phyloP scores from a whole-genome alignment of 2,888 invertebrate species.

The Drosophila histrio region DNA sequence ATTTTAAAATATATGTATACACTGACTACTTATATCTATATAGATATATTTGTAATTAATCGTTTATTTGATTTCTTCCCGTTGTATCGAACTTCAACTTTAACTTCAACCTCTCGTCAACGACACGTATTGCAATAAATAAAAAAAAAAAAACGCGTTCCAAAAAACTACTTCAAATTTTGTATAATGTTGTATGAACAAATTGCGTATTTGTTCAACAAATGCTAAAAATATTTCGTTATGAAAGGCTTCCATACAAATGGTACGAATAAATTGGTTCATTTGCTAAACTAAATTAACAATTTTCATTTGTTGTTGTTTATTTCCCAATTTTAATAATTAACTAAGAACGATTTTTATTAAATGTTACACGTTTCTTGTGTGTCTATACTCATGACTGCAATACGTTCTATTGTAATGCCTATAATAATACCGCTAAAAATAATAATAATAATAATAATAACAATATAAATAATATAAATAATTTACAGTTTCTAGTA shows the following conservation, averaged over 20 bases:
- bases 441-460: conserved; percentile 27
- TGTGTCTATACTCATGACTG: conserved; percentile 54
- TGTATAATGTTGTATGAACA: conserved; percentile 21
- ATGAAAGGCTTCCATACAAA: conserved; percentile 83
- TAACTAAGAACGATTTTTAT: conserved; percentile 34
- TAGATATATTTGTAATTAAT: conserved; percentile 74
- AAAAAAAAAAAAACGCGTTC: conserved; percentile 17
- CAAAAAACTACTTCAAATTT: conserved; percentile 52
- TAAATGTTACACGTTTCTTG: conserved; percentile 66
- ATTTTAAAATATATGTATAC: conserved; percentile 40
- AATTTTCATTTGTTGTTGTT: conserved; percentile 48
- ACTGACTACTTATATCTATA: conserved; percentile 43
- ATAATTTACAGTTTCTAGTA: conserved; percentile 43
- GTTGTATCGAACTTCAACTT: conserved; percentile 65
- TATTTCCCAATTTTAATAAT: conserved; percentile 40
- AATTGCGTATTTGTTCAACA: conserved; percentile 40
- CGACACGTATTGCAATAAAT: conserved; percentile 44
- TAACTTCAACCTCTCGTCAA: conserved; percentile 70
- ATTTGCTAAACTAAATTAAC: conserved; percentile 51
- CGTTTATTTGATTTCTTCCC: conserved; percentile 77
- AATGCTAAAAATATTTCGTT: conserved; percentile 47
- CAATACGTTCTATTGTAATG: conserved; percentile 50
- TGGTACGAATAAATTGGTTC: conserved; percentile 83
- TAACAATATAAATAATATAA: conserved; percentile 37
- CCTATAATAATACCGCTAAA: conserved; percentile 28